Base-by-base conservation (phyloP, 2,888 invertebrate genomes). In the Lasiommata megera region DNA sequence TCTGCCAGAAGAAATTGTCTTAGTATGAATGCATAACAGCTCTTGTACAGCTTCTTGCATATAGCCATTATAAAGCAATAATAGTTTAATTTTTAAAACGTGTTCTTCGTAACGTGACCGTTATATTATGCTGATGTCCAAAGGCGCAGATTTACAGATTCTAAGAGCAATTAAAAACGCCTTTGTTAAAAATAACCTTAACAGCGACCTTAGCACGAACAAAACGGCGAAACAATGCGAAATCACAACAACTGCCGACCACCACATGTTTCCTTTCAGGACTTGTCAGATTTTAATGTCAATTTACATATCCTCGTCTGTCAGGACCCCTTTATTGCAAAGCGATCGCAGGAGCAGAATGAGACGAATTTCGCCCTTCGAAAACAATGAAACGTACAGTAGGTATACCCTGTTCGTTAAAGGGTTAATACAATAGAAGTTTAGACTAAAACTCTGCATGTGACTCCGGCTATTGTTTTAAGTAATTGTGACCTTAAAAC, bases 391-490 rank as follows among this genome's bases (percentile, higher is more conserved):
- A 71, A 70, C 68, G 71, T 75, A 72, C 74, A 69, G 73, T 73
- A 80, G 64, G 69, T 76, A n/a, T n/a, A n/a, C n/a, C n/a, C n/a
- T n/a, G n/a, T n/a, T n/a, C n/a, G n/a, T n/a, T n/a, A 83, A 84
- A 82, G 84, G 87, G 82, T 78, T 67, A 68, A 69, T 81, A 85
- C 88, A 88, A 84, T 79, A 81, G 75, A 74, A 74, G 77, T 78
- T 84, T 79, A 78, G 77, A 82, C 88, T 88, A 88, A 84, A 83
- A 84, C 90, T 85, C 90, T 88, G 90, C 90, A 88, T 89, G 90
- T 88, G 88, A 88, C 85, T 89, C 71, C 64, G 69, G 71, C 80
- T 72, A 82, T 89, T 88, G 87, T 89, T 88, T 85, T 80, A 81
- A 66, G 68, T 72, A 72, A 80, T 84, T 84, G 78, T 80, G 76